These are phyloP conservation scores for Polydrusus tereticollis DNA, from an alignment of 2,888 invertebrate genomes.

Conservation along the genomic window DNA sequence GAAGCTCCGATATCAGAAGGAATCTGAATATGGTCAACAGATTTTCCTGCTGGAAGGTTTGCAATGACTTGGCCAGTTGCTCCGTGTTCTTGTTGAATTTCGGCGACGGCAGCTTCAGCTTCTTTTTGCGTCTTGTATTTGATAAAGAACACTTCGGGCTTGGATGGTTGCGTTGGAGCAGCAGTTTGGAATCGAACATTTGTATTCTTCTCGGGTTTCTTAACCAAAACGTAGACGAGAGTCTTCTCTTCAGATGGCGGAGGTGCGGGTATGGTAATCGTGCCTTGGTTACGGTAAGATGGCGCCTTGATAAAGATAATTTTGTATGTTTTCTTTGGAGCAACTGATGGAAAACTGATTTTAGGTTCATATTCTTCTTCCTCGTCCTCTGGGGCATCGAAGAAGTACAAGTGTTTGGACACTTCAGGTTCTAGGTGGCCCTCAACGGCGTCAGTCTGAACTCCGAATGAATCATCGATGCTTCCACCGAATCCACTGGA, in stretches of 20 bases:
- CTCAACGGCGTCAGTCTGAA: constrained; percentile 18
- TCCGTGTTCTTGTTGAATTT: constrained; percentile 47
- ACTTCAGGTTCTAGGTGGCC: constrained; percentile 19
- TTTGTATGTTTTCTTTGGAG: constrained; percentile 46
- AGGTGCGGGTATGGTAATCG: constrained; percentile 50
- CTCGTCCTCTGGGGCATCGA: constrained; percentile 42
- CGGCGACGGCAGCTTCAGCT: constrained; percentile 48
- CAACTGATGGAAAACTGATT: constrained; percentile 25
- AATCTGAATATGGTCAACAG: neutral
- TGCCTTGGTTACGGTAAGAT: constrained; percentile 30
- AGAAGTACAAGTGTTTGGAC: constrained; percentile 43
- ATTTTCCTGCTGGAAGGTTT: constrained; percentile 31
- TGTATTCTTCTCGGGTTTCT: constrained; percentile 87
- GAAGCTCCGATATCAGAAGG: neutral
- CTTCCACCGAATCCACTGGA: constrained; percentile 25
- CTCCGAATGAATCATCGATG: constrained; percentile 36
- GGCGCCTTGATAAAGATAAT: constrained; percentile 53
- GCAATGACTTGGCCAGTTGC: constrained; percentile 37
- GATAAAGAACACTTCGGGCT: constrained; percentile 93
- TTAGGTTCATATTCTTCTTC: constrained; percentile 42
- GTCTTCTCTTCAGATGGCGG: constrained; percentile 89
- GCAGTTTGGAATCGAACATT: constrained; percentile 84
- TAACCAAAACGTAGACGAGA: constrained; percentile 88
- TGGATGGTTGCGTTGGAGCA: constrained; percentile 85
- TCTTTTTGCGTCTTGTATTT: constrained; percentile 82